These are phyloP conservation scores for Drosophila neonasuta DNA, from an alignment of 2,888 invertebrate species.

Conservation along the genomic window DNA sequence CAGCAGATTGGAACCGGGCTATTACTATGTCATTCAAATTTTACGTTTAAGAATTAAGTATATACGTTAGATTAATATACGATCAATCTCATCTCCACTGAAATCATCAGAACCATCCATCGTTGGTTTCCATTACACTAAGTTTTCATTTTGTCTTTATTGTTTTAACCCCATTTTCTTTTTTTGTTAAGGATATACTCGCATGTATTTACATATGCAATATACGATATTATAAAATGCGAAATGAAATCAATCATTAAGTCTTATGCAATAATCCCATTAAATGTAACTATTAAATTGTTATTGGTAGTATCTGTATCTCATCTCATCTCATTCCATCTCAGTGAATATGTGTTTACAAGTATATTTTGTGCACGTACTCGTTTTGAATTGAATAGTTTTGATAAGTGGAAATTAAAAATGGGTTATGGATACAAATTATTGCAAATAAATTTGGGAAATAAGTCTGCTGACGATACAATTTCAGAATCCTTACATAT, in stretches of 20 bases:
- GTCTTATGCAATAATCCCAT: conserved; percentile 19
- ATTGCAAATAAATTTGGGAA: neutral
- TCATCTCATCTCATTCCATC: too few relatives aligned
- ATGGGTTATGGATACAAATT: conserved; percentile 3
- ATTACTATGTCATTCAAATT: conserved; percentile 19
- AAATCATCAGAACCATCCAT: conserved; percentile 10
- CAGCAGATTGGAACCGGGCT: conserved; percentile 20
- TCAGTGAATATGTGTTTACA: conserved; percentile 20
- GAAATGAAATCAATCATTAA: conserved; percentile 15
- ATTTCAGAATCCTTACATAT: conserved; percentile 17
- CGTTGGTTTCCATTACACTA: conserved; percentile 12
- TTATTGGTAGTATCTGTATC: conserved; percentile 19
- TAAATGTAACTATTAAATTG: conserved; percentile 19
- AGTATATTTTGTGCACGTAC: conserved; percentile 23
- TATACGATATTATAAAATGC: conserved; percentile 11
- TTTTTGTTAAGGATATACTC: conserved; percentile 10
- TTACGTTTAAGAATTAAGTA: conserved; percentile 12
- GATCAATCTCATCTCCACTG: conserved; percentile 3
- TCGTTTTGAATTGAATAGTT: conserved; percentile 4
- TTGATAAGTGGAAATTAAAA: conserved; percentile 16
- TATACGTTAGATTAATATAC: conserved; percentile 20
- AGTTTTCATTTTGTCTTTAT: conserved; percentile 8
- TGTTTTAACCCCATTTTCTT: conserved; percentile 13
- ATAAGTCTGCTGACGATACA: conserved; percentile 1
- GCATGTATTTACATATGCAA: conserved; percentile 23